Evolutionary conservation across 2,888 invertebrate species (phyloP).

Genomic region (Operophtera brumata): DNA sequence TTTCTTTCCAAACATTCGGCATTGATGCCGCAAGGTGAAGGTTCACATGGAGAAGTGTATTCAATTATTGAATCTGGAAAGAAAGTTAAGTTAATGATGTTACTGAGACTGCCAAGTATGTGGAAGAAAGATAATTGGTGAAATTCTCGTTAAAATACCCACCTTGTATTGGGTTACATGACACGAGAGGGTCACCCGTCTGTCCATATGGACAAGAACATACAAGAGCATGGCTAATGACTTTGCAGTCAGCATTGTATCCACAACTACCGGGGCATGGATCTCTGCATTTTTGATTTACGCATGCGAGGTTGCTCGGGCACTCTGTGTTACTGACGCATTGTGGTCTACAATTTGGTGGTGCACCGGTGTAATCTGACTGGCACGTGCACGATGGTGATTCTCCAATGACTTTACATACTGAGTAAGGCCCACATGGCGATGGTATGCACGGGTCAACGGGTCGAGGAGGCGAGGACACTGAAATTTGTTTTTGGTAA

Average conservation of each 20-base stretch:
- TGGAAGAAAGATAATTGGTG: not conserved
- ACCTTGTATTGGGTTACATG: conserved; percentile 70
- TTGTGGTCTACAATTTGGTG: conserved; percentile 84
- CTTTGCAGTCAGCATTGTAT: conserved; percentile 85
- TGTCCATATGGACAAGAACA: conserved; percentile 83
- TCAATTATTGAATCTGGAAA: conserved; percentile 63
- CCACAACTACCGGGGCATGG: conserved; percentile 87
- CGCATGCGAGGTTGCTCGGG: conserved; percentile 82
- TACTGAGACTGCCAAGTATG: not conserved
- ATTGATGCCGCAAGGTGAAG: conserved; percentile 85
- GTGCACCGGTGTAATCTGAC: conserved; percentile 81
- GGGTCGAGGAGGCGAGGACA: conserved; percentile 60
- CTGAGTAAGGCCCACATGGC: conserved; percentile 84
- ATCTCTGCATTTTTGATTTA: conserved; percentile 85
- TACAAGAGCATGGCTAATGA: conserved; percentile 86
- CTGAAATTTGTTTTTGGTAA: too few relatives aligned
- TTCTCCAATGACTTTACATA: conserved; percentile 82
- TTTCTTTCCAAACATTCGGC: conserved; percentile 83
- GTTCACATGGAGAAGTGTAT: conserved; percentile 82
- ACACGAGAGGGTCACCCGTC: conserved; percentile 84
- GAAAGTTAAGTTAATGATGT: not conserved
- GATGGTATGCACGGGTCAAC: conserved; percentile 83
- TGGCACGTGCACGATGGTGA: conserved; percentile 85
- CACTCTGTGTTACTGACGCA: conserved; percentile 86
- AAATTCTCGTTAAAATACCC: conserved; percentile 17